phyloP scores from a whole-genome alignment of 2,113 vertebrate genomes.

The Halichoeres trimaculatus region DNA sequence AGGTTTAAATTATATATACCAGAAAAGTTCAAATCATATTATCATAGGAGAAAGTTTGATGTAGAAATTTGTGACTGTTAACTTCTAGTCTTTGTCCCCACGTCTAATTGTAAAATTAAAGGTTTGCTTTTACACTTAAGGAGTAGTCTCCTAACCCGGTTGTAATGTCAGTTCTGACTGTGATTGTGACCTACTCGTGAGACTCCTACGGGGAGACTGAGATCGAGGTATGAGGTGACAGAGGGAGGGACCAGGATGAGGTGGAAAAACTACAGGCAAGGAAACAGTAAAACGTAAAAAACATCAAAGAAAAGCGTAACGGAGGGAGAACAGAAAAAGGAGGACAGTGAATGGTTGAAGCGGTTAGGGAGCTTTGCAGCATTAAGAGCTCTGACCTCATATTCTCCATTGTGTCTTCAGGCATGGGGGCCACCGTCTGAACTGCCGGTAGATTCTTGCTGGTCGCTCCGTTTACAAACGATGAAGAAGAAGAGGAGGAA shows the following conservation, averaged over 20 bases:
- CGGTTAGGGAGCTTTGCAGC: conserved; percentile 13
- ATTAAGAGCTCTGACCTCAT: conserved; percentile 88
- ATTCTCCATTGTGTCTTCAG: conserved; percentile 96
- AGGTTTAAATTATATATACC: neutral
- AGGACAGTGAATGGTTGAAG: conserved; percentile 45
- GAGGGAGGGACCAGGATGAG: conserved; percentile 48
- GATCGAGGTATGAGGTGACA: conserved; percentile 34
- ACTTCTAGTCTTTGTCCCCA: neutral
- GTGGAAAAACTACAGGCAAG: conserved; percentile 39
- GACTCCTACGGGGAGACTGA: conserved; percentile 12
- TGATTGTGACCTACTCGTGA: conserved; percentile 18
- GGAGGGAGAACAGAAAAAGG: conserved; percentile 12
- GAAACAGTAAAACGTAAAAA: conserved; percentile 57
- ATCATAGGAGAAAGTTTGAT: neutral
- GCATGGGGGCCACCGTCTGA: conserved; percentile 98
- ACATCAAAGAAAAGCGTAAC: conserved; percentile 40
- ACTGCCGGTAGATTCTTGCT: conserved; percentile 99
- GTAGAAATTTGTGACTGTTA: neutral
- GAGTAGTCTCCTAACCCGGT: neutral
- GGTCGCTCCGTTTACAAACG: conserved; percentile 98
- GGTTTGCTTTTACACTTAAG: neutral
- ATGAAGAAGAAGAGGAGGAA: conserved; percentile 96
- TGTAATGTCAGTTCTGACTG: conserved; percentile 23
- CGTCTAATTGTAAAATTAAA: neutral
- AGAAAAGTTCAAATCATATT: neutral